phyloP scores from a whole-genome alignment of 2,113 vertebrate genomes.

The Prionailurus bengalensis region DNA sequence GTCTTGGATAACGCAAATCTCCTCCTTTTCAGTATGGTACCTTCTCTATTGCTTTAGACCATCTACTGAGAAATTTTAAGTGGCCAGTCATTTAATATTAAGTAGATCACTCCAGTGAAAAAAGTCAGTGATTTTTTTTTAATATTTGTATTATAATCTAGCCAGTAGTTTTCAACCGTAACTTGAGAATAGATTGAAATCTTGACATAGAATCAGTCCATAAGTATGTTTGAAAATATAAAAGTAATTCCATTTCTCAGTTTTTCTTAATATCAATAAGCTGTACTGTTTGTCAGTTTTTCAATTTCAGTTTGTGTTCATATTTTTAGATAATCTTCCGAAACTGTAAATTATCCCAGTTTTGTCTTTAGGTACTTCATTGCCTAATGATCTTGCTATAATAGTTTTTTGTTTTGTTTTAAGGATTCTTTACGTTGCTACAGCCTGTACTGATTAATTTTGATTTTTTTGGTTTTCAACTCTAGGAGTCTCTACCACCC shows the following conservation, averaged over 20 bases:
- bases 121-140: slow-evolving; percentile 13
- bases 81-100: slow-evolving; percentile 50
- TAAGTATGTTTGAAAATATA: slow-evolving; percentile 70
- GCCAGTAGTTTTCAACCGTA: slow-evolving; percentile 44
- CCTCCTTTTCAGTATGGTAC: not conserved
- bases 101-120: slow-evolving; percentile 15
- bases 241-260: slow-evolving; percentile 63
- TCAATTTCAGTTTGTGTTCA: slow-evolving; percentile 67
- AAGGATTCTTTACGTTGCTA: slow-evolving; percentile 86
- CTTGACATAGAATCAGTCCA: slow-evolving; percentile 25
- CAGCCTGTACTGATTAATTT: slow-evolving; percentile 89
- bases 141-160: slow-evolving; percentile 52
- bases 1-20: not conserved
- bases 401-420: slow-evolving; percentile 63
- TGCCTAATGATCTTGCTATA: slow-evolving; percentile 78
- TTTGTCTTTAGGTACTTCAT: slow-evolving; percentile 71
- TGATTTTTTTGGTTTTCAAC: slow-evolving; percentile 90
- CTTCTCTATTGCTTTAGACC: slow-evolving; percentile 7
- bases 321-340: slow-evolving; percentile 60
- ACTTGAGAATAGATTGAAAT: slow-evolving; percentile 59
- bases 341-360: slow-evolving; percentile 63
- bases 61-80: slow-evolving; percentile 53
- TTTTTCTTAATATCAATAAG: slow-evolving; percentile 39
- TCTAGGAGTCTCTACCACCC: slow-evolving; percentile 93
- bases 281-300: slow-evolving; percentile 57